Evolutionary conservation across 2,797 vertebrate species (phyloP).

Genomic region (Chloroceryle amazona): DNA sequence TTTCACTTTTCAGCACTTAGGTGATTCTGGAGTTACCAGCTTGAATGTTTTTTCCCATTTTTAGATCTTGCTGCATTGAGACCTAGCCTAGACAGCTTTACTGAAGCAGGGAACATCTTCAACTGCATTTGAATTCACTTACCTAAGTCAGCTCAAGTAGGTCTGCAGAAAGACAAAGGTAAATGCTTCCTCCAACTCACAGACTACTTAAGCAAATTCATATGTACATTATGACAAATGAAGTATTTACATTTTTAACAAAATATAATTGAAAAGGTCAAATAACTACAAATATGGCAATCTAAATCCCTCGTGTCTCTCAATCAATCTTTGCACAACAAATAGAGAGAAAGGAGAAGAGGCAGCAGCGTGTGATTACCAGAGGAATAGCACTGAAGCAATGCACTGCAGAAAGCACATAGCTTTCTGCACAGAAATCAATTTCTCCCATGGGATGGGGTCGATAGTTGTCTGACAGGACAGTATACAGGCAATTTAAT

Average conservation of each 20-base stretch:
- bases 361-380: slow-evolving; percentile 14
- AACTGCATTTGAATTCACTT: not conserved
- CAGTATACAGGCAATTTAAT: slow-evolving; percentile 65
- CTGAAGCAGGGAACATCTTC: not conserved
- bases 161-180: not conserved
- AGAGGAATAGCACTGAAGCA: slow-evolving; percentile 7
- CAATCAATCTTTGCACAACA: slow-evolving; percentile 35
- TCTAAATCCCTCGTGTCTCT: not conserved
- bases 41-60: not conserved
- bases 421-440: slow-evolving; percentile 58
- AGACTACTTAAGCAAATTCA: not conserved
- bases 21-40: not conserved
- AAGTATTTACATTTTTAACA: slow-evolving; percentile 50
- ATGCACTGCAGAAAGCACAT: slow-evolving; percentile 17
- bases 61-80: not conserved
- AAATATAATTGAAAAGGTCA: slow-evolving; percentile 27
- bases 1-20: not conserved
- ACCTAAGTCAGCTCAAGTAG: not conserved
- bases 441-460: slow-evolving; percentile 59
- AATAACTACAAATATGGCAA: slow-evolving; percentile 37
- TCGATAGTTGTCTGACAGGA: slow-evolving; percentile 71
- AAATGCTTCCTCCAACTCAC: not conserved
- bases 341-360: slow-evolving; percentile 3
- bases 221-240: not conserved
- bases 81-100: not conserved